phyloP scores from a whole-genome alignment of 2,113 vertebrate species.

The rabbit (Oryctolagus cuniculus) region DNA sequence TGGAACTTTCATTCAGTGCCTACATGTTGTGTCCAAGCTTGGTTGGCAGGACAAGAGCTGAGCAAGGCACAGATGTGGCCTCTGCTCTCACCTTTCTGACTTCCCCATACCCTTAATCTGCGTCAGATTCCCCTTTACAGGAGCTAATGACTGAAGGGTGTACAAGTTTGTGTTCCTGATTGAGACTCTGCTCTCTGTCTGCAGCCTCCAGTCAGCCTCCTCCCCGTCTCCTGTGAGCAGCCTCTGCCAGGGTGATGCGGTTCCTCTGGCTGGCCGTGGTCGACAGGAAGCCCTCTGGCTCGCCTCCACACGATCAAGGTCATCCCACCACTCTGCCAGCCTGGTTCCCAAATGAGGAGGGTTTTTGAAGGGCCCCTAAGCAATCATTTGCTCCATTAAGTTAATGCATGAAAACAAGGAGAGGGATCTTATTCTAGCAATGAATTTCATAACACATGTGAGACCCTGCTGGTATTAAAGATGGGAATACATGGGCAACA shows the following conservation, averaged over 20 bases:
- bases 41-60: too few species aligned
- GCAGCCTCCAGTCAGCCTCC: conserved; percentile 67
- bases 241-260: conserved; percentile 62
- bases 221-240: conserved; percentile 56
- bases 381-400: conserved; percentile 1
- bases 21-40: fast-evolving
- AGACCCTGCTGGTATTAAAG: background rate
- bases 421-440: background rate
- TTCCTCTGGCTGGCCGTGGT: conserved; percentile 58
- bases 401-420: background rate
- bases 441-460: background rate
- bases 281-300: conserved; percentile 64
- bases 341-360: background rate
- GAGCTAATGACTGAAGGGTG: conserved; percentile 81
- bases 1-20: background rate
- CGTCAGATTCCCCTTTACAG: conserved; percentile 35
- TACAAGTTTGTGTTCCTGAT: conserved; percentile 72
- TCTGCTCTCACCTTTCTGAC: background rate
- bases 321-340: background rate
- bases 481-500: background rate
- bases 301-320: conserved; percentile 12
- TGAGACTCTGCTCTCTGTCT: conserved; percentile 74
- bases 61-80: background rate
- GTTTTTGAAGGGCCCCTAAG: background rate
- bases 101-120: background rate